These are phyloP conservation scores for Panagrolaimus sp. DNA, from an alignment of 1,140 invertebrate species.

Conservation along the genomic window DNA sequence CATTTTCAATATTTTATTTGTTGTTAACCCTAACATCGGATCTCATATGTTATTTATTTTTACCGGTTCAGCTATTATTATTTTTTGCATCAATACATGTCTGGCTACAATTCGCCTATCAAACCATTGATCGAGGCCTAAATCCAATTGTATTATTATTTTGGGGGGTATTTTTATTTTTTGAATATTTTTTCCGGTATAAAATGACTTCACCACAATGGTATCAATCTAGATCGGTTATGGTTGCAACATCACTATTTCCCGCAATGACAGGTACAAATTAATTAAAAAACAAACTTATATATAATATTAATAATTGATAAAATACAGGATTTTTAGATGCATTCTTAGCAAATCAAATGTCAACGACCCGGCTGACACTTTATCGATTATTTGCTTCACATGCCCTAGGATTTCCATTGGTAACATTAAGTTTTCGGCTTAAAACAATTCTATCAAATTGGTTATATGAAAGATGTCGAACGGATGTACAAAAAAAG, in stretches of 20 bases:
- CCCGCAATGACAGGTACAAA: conserved; percentile 31
- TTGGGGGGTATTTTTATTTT: conserved; percentile 44
- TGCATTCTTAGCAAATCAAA: conserved; percentile 68
- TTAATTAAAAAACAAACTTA: conserved; percentile 67
- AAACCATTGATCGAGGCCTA: conserved; percentile 61
- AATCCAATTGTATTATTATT: conserved; percentile 47
- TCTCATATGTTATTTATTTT: conserved; percentile 97
- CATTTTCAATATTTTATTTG: conserved; percentile 95
- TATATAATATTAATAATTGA: conserved; percentile 61
- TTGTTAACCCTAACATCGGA: conserved; percentile 95
- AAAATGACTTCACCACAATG: conserved; percentile 86
- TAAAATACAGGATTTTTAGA: conserved; percentile 20
- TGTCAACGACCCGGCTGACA: conserved; percentile 81
- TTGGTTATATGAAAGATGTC: conserved; percentile 28
- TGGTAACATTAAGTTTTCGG: conserved; percentile 90
- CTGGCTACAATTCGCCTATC: conserved; percentile 97
- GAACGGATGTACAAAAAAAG: conserved; percentile 36
- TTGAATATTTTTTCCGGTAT: conserved; percentile 67
- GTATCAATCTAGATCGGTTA: conserved; percentile 83
- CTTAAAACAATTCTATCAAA: conserved; percentile 79
- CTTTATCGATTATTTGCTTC: conserved; percentile 94
- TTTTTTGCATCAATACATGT: conserved; percentile 96
- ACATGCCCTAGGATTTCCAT: conserved; percentile 95
- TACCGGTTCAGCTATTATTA: conserved; percentile 74
- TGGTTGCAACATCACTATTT: conserved; percentile 51